Base-by-base conservation (phyloP, 1,140 invertebrate species). In the Subanguina moxae region DNA sequence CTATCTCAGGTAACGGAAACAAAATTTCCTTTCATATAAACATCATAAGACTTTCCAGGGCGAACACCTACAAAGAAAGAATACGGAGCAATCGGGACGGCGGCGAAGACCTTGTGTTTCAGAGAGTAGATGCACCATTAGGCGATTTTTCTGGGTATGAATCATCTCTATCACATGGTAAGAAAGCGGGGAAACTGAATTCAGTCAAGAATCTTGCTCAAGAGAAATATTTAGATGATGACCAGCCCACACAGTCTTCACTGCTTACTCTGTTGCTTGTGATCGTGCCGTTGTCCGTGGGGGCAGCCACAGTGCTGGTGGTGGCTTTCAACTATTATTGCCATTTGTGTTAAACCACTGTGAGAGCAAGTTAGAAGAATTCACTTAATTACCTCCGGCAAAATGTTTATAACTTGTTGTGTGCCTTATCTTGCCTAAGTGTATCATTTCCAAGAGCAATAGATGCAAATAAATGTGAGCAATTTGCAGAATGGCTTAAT, bases 251-350 rank as follows among this genome's bases (percentile, higher is more conserved):
- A 8, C 48, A 30, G 42, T 48, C 74, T 19, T 71, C 74, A 57
- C 21, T 78, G 48, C 72, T 78, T 5, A 78, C 73, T 9, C 23
- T 75, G 13, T 28, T 76, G 11, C 57, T 76, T 9, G 74, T 76
- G 17, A 66, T 78, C 19, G 74, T 76, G n/a, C 74, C 74, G 13
- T 28, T 76, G 9, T 76, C 74, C 8, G 76, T 76, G 19, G 75
- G 75, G 25, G 77, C 72, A 17, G 76, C 76, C 1, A 64, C 72
- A 5, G 65, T 76, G 21, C 27, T 76, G 13, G 76, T 76, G 17
- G 76, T 76, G 19, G 57, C 76, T 19, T 68, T 76, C 48, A 76
- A 76, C 46, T 78, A 78, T 57, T 76, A 76, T 52, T 78, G 74
- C 30, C 77, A 76, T 69, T 57, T 76, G 27, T 76, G 74, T 63